Evolutionary conservation across 1,140 invertebrate genomes (phyloP).

Genomic region (Delia radicum): DNA sequence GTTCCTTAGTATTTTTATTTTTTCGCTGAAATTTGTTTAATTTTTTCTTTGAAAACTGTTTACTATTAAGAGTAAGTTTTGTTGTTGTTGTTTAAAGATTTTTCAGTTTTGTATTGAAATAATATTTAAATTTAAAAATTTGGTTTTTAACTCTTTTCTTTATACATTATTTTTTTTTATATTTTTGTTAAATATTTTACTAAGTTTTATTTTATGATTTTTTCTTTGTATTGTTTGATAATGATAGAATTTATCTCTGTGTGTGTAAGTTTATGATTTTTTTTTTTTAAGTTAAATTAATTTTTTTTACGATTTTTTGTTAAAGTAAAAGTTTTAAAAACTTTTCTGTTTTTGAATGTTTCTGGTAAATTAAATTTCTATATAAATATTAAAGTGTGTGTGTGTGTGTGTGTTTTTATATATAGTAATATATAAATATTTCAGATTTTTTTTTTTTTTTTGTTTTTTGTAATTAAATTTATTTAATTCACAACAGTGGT

Average conservation of each 20-base stretch:
- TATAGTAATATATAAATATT: conserved; percentile 12
- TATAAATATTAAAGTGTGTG: neutral
- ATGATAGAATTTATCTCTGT: neutral
- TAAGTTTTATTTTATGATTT: conserved; percentile 8
- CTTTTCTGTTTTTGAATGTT: neutral
- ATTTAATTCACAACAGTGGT: conserved; percentile 65
- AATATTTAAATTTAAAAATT: neutral
- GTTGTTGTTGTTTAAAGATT: neutral
- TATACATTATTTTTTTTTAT: conserved; percentile 1
- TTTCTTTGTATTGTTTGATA: neutral
- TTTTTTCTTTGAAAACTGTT: conserved; percentile 8
- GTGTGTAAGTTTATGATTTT: neutral
- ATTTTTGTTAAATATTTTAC: conserved; percentile 7
- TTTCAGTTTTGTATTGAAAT: neutral
- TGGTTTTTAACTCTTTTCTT: conserved; percentile 3
- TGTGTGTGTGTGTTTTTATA: conserved; percentile 5
- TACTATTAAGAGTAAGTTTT: conserved; percentile 5
- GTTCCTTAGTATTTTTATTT: neutral
- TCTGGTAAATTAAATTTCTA: neutral
- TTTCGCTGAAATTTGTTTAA: neutral
- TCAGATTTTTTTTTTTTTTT: conserved; percentile 11
- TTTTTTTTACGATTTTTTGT: neutral
- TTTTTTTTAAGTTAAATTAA: neutral
- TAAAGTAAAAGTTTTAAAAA: neutral
- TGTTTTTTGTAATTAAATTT: conserved; percentile 14